phyloP scores from a whole-genome alignment of 2,888 invertebrate genomes.

The Drosophila neonasuta region DNA sequence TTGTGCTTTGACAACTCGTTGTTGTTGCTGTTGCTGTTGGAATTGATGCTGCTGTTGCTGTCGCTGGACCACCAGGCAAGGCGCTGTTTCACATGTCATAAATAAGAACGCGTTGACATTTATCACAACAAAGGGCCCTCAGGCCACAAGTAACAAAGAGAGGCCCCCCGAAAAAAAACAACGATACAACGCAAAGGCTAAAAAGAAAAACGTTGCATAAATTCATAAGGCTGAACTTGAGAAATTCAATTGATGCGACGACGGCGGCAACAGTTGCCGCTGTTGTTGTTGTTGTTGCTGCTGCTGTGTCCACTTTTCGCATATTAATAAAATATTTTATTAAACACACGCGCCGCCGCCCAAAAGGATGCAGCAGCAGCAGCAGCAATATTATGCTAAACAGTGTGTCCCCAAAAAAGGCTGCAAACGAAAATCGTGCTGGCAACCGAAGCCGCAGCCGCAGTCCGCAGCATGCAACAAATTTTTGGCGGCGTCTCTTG shows the following conservation, averaged over 20 bases:
- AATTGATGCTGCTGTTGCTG: conserved; percentile 38
- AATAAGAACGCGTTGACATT: conserved; percentile 82
- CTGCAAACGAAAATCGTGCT: conserved; percentile 76
- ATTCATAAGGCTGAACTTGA: conserved; percentile 75
- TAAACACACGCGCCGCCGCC: conserved; percentile 73
- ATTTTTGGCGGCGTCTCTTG: conserved; percentile 82
- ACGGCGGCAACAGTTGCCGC: conserved; percentile 31
- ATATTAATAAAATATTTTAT: conserved; percentile 78
- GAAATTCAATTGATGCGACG: conserved; percentile 77
- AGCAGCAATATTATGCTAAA: conserved; percentile 72
- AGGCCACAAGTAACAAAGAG: conserved; percentile 39
- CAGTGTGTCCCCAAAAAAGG: conserved; percentile 74
- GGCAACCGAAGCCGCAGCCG: background rate
- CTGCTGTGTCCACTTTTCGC: conserved; percentile 61
- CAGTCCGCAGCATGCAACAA: conserved; percentile 58
- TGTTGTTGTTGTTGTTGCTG: conserved; percentile 24
- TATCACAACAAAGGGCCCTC: conserved; percentile 80
- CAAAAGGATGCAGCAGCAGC: conserved; percentile 18
- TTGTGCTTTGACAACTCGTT: conserved; percentile 61
- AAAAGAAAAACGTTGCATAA: conserved; percentile 72
- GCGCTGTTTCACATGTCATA: conserved; percentile 80
- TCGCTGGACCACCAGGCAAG: conserved; percentile 67
- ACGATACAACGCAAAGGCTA: conserved; percentile 19
- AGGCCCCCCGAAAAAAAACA: conserved; percentile 23
- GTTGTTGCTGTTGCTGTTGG: conserved; percentile 39